These are phyloP conservation scores for Parnassius smintheus DNA, from an alignment of 2,888 invertebrate genomes.

Conservation along the genomic window DNA sequence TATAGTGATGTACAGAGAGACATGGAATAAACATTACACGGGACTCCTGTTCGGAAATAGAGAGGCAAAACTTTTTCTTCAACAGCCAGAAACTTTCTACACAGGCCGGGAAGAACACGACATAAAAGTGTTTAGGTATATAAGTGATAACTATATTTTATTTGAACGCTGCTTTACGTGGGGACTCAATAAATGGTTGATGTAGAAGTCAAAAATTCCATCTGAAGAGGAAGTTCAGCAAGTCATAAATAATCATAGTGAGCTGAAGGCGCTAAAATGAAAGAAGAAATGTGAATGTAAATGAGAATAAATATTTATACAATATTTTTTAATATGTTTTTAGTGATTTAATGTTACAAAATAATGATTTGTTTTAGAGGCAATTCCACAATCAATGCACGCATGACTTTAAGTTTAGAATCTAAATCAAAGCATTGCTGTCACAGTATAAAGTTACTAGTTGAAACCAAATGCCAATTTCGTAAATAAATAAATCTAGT, in stretches of 20 bases:
- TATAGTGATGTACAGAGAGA: background rate
- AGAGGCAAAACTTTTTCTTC: conserved; percentile 8
- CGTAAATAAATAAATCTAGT: too few relatives aligned
- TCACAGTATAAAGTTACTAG: too few relatives aligned
- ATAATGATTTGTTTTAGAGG: too few relatives aligned
- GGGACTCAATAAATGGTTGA: conserved; percentile 1
- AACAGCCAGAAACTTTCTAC: background rate
- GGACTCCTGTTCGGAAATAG: conserved; percentile 4
- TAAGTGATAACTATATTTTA: conserved; percentile 6
- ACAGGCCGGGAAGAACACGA: background rate
- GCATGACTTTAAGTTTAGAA: too few relatives aligned
- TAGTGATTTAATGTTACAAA: too few relatives aligned
- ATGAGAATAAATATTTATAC: background rate
- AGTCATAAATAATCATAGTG: conserved; percentile 1
- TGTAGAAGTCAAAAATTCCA: conserved; percentile 2
- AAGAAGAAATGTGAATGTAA: conserved; percentile 8
- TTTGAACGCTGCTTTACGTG: background rate
- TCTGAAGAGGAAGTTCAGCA: background rate
- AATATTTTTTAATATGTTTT: too few relatives aligned
- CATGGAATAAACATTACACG: background rate
- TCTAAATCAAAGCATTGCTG: too few relatives aligned
- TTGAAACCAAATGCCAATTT: too few relatives aligned
- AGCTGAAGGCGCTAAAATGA: background rate
- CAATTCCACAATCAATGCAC: too few relatives aligned
- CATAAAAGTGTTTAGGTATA: background rate